Evolutionary conservation across 37 sponge, comb jelly and placozoan species (phyloP), one percentile per base, ranked within the genome.

Genomic region (Sycon ciliatum): DNA sequence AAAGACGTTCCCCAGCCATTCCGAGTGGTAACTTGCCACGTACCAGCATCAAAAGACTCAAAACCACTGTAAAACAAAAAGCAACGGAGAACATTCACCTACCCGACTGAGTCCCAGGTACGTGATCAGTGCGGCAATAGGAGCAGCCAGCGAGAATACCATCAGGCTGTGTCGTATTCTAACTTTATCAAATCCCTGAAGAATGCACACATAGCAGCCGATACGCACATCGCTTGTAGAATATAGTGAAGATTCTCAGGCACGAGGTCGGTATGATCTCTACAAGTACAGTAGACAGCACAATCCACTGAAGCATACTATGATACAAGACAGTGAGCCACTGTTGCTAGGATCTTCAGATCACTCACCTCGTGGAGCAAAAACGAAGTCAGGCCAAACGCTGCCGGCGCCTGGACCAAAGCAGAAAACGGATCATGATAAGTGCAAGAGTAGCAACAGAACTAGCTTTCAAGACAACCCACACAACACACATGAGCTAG

Each of bases 351-450:
- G n/a, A n/a, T n/a, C n/a, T n/a, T n/a, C n/a, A n/a, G n/a, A 3
- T 66, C 67, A 81, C 71, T 35, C 46, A 92, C 99, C 79, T 92
- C 99, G 46, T 97, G 99, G 11, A 97, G 77, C 5, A 97, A 79
- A 55, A 97, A 89, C 5, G 93, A 80, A 34, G 83, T 83, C 63
- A 97, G 84, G 1, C 99, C 99, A 74, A 97, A 97, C n/a, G 93
- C 93, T 42, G 93, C 99, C 49, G 99, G 99, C 11, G 99, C 99
- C 83, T 84, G 72, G 49, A 61, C 24, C 22, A 68, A 52, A 68
- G 9, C 11, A 20, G 30, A 68, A 18, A 11, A 55, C 27, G 32
- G 16, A 60, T 18, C 11, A n/a, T n/a, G n/a, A n/a, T n/a, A n/a
- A n/a, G n/a, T n/a, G n/a, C n/a, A n/a, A n/a, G 32, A 60, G 9